phyloP scores from a whole-genome alignment of 2,797 vertebrate species.

The Alcedo quadribrachys region DNA sequence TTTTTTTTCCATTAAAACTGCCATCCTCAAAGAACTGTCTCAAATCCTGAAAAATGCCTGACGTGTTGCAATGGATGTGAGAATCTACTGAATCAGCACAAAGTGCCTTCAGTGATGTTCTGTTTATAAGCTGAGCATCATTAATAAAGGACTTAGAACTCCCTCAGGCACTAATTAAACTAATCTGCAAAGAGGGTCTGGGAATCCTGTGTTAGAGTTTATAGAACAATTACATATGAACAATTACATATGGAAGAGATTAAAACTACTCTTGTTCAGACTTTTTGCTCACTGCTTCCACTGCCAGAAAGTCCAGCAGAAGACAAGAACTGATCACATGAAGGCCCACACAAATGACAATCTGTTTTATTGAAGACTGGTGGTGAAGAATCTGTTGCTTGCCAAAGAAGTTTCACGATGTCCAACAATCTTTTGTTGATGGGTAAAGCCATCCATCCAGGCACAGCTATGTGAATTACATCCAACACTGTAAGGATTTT shows the following conservation, averaged over 20 bases:
- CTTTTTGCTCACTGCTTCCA: background rate
- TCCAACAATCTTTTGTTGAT: background rate
- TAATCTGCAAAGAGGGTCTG: background rate
- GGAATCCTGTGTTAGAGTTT: background rate
- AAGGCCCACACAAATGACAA: background rate
- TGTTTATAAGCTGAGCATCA: background rate
- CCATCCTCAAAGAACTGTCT: background rate
- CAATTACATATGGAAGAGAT: background rate
- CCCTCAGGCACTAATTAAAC: background rate
- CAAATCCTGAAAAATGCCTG: background rate
- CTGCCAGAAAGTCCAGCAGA: background rate
- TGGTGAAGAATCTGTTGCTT: background rate
- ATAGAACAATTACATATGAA: background rate
- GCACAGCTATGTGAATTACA: slow-evolving; percentile 42
- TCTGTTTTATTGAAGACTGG: background rate
- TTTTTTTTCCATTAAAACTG: background rate
- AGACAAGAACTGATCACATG: background rate
- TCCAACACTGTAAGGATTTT: slow-evolving; percentile 27
- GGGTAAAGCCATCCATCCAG: background rate
- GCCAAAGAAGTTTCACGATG: background rate
- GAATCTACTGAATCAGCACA: background rate
- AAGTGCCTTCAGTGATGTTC: background rate
- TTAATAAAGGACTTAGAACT: background rate
- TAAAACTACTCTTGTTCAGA: background rate
- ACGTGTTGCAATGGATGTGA: background rate